Percentiles rank a stretch among this genome's conserved stretches.
phyloP scores from a whole-genome alignment of 2,797 vertebrate species.

The Cynodonichthys magdalenae region DNA sequence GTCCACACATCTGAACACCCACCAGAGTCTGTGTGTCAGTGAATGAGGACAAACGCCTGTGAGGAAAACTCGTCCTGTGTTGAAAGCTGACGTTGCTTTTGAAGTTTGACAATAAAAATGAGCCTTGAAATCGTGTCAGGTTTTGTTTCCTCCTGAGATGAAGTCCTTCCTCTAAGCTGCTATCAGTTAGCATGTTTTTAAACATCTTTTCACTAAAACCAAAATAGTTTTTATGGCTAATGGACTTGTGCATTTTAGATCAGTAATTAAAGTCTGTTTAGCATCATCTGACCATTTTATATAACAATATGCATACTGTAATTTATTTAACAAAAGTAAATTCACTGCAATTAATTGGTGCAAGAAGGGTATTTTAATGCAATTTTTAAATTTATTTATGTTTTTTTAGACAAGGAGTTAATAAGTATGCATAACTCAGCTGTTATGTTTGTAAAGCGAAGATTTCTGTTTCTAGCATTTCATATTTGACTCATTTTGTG shows the following conservation, averaged over 20 bases:
- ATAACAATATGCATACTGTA: background rate
- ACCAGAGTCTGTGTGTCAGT: conserved; percentile 13
- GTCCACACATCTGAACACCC: conserved; percentile 25
- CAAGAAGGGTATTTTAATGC: too few relatives aligned
- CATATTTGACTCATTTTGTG: conserved; percentile 51
- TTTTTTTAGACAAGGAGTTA: background rate
- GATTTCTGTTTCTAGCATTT: conserved; percentile 31
- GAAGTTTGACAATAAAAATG: background rate
- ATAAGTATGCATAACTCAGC: conserved; percentile 17
- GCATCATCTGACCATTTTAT: background rate
- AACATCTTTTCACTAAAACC: too few relatives aligned
- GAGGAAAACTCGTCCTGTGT: background rate
- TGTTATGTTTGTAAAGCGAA: background rate
- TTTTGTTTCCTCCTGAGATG: background rate
- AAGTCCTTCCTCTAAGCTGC: background rate
- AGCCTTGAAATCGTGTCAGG: background rate
- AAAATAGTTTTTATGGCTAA: too few relatives aligned
- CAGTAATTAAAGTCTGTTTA: conserved; percentile 1
- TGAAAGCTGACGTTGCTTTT: conserved; percentile 1
- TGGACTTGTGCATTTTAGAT: too few relatives aligned
- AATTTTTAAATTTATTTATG: background rate
- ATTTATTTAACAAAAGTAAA: background rate
- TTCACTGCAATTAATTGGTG: too few relatives aligned
- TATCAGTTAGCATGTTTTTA: too few relatives aligned
- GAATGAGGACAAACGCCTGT: conserved; percentile 18